Evolutionary conservation across 2,113 vertebrate species (phyloP).

Genomic region (Balaenoptera acutorostrata): DNA sequence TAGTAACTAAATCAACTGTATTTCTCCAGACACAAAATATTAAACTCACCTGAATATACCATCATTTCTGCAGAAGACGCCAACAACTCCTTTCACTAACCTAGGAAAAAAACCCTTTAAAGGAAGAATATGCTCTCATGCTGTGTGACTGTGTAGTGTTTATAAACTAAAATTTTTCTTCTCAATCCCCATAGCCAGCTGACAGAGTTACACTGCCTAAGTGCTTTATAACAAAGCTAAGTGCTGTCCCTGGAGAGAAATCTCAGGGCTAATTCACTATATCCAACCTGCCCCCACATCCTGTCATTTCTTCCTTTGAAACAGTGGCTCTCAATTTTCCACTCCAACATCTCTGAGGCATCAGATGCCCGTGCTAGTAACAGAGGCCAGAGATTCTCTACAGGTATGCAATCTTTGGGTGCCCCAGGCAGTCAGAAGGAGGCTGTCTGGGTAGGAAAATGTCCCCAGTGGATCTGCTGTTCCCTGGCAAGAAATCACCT

Average conservation of each 20-base stretch:
- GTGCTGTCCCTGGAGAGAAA: not conserved
- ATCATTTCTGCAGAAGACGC: not conserved
- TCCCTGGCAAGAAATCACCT: not conserved
- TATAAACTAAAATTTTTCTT: slow-evolving; percentile 18
- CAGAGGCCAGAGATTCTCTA: not conserved
- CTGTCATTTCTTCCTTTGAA: slow-evolving; percentile 25
- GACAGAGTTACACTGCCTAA: not conserved
- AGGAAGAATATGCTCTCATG: slow-evolving; percentile 14
- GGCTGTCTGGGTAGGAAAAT: not conserved
- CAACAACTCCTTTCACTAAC: slow-evolving; percentile 13
- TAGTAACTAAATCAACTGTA: not conserved
- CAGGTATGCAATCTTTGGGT: not conserved
- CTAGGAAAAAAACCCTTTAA: not conserved
- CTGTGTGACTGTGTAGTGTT: not conserved
- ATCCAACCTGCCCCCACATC: not conserved
- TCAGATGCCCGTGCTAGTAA: not conserved
- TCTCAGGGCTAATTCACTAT: not conserved
- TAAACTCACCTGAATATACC: not conserved
- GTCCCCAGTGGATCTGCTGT: not conserved
- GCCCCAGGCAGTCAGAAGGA: not conserved
- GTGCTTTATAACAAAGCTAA: slow-evolving; percentile 19
- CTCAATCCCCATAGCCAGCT: not conserved
- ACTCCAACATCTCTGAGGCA: not conserved
- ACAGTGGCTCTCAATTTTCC: slow-evolving; percentile 8
- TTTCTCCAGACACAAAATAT: slow-evolving; percentile 22